A percentile compares a stretch with the other conserved stretches of the same genome.
Conservation (phyloP, 2,797 vertebrate genomes). For the Oophaga sylvatica region DNA sequence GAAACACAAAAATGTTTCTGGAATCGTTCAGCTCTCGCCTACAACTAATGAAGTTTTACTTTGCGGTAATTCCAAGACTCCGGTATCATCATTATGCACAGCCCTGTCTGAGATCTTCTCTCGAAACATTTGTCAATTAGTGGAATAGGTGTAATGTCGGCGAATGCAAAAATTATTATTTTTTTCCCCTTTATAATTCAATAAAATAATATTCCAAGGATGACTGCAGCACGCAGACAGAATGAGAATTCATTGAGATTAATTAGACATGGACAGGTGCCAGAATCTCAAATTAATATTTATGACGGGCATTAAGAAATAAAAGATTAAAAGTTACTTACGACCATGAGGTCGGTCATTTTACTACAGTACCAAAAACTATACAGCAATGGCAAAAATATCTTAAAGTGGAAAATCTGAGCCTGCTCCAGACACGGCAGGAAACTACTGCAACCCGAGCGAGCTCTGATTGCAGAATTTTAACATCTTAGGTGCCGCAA, state of each 20-base stretch:
- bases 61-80: neutral
- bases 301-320: conserved; percentile 21
- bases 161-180: neutral
- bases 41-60: neutral
- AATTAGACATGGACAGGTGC: conserved; percentile 35
- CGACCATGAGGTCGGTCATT: neutral
- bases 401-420: neutral
- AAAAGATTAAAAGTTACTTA: conserved; percentile 18
- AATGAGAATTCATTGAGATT: conserved; percentile 34
- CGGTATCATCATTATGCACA: conserved; percentile 6
- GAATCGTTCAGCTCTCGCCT: neutral
- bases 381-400: neutral
- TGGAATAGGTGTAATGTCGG: conserved; percentile 1
- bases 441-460: too few relatives aligned
- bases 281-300: conserved; percentile 37
- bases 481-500: too few relatives aligned
- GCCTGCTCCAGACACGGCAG: too few relatives aligned
- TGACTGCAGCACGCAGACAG: neutral
- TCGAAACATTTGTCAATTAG: conserved; percentile 9
- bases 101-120: neutral
- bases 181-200: neutral
- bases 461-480: neutral
- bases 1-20: neutral
- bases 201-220: conserved; percentile 24
- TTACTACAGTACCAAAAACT: neutral